Evolutionary conservation across 2,797 vertebrate genomes (phyloP).

Genomic region (Sylvilagus floridanus): DNA sequence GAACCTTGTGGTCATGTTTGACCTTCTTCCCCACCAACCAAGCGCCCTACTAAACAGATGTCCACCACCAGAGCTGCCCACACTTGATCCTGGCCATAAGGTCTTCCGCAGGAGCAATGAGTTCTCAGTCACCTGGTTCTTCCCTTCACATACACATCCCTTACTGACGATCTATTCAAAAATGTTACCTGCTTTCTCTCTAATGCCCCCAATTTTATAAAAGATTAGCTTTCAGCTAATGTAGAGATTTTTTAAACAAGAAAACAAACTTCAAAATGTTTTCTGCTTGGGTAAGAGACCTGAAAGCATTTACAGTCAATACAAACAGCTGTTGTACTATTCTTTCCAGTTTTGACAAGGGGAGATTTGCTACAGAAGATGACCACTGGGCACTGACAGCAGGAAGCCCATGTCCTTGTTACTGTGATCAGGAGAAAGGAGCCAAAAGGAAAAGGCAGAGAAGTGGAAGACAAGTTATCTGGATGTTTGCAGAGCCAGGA

Average conservation of each 20-base stretch:
- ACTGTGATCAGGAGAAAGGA: background rate
- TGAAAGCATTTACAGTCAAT: slow-evolving; percentile 31
- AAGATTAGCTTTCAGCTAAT: background rate
- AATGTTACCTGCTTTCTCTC: background rate
- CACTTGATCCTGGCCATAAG: background rate
- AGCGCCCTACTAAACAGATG: background rate
- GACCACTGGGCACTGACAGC: background rate
- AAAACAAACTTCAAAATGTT: background rate
- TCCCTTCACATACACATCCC: background rate
- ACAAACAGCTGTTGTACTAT: background rate
- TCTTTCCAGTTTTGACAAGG: background rate
- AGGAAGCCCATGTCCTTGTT: background rate
- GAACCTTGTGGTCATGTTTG: background rate
- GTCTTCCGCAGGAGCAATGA: background rate
- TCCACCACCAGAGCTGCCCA: background rate
- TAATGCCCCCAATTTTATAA: background rate
- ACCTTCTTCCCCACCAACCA: background rate
- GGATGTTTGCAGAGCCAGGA: background rate
- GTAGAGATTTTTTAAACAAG: background rate
- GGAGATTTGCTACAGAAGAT: background rate
- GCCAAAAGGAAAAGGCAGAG: background rate
- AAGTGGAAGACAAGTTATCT: background rate
- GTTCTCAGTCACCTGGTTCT: background rate
- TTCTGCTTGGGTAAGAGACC: slow-evolving; percentile 9
- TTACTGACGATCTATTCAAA: background rate